Evolutionary conservation across 2,888 invertebrate species (phyloP).

Genomic region (Trileptium ribeirensis): DNA sequence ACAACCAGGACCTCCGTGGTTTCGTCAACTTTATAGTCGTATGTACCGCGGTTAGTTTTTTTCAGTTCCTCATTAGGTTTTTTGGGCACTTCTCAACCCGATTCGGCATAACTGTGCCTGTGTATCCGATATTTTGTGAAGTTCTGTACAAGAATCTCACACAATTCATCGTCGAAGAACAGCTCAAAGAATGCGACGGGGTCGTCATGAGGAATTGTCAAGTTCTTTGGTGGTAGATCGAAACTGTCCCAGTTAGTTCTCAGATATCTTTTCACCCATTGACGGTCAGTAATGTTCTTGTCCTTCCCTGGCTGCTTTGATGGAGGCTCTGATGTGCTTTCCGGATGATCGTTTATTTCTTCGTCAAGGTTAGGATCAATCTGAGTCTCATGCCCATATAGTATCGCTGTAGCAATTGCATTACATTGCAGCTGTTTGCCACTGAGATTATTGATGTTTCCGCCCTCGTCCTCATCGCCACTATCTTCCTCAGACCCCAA

Average conservation of each 20-base stretch:
- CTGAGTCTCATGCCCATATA: too few species aligned
- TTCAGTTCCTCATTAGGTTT: not conserved
- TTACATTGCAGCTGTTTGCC: too few species aligned
- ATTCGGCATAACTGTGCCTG: slow-evolving; percentile 36
- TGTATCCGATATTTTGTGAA: slow-evolving; percentile 28
- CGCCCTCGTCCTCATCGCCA: too few species aligned
- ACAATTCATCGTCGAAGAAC: not conserved
- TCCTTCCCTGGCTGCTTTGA: too few species aligned
- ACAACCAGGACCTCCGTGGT: not conserved
- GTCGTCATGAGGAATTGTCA: not conserved
- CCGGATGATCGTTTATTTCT: too few species aligned
- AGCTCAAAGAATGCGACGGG: not conserved
- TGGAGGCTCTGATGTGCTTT: too few species aligned
- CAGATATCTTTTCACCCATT: not conserved
- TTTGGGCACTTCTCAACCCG: not conserved
- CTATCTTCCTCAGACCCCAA: too few species aligned
- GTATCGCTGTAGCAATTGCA: too few species aligned
- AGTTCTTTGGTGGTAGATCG: not conserved
- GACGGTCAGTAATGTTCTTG: too few species aligned
- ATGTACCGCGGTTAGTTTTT: not conserved
- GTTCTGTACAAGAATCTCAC: not conserved
- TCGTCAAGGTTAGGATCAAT: too few species aligned
- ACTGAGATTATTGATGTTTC: too few species aligned
- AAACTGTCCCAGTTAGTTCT: not conserved
- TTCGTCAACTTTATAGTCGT: not conserved